Base-by-base conservation (phyloP, 2,797 vertebrate species). In the Aeoliscus strigatus region DNA sequence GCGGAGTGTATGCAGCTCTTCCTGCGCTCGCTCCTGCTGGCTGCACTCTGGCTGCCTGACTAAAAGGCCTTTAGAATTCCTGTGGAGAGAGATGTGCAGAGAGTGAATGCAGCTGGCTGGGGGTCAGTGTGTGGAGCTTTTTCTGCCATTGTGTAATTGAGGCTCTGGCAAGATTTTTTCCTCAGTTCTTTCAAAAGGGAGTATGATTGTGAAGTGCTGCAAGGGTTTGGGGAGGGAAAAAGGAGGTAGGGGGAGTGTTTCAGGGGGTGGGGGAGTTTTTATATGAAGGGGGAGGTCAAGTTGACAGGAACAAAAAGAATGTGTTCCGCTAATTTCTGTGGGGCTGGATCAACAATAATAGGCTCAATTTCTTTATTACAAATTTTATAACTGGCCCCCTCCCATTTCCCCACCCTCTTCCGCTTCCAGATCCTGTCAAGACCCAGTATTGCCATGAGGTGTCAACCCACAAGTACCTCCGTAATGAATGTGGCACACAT, bases 1-100 rank as follows among this genome's bases (percentile, higher is more conserved):
- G 76, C 77, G 90, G 90, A 91, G 92, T 91, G 91, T 90, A 68
- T 74, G 76, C 89, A 84, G 88, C 91, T 91, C 90, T 92, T 92
- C 92, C 90, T 91, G 90, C 89, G 90, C 92, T 87, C 90, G 91
- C 91, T 91, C 91, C 93, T 71, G 79, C 84, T 83, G 86, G 84
- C 94, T 93, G 90, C 93, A 92, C 91, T 93, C 93, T 92, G 91
- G 92, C 92, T 91, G 90, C 90, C 91, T 90, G 92, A 93, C 94
- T 95, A 93, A 95, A 97, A 97, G 92, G 93, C 93, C 94, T 97
- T 97, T 94, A 96, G 93, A 93, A 96, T 96, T 96, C 95, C 94
- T 93, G 93, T 87, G 85, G 94, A 93, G 94, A 96, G 91, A 96
- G 94, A 97, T 94, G 91, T 92, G 93, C 93, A 90, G 86, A 93